These are phyloP conservation scores for Phortica magna DNA, from an alignment of 2,888 invertebrate genomes.

Conservation along the genomic window DNA sequence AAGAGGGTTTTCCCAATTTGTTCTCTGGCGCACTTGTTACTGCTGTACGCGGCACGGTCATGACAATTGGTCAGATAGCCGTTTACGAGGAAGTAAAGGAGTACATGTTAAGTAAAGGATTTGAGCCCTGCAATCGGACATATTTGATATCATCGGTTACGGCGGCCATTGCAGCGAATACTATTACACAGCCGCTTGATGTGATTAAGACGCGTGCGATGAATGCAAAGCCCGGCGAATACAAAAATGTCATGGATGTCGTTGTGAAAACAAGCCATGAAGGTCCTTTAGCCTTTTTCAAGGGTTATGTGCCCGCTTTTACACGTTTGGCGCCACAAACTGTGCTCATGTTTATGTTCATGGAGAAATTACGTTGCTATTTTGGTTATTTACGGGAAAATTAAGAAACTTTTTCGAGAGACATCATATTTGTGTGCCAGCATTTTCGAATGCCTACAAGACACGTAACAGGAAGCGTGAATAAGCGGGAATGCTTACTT, in stretches of 20 bases:
- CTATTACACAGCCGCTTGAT: constrained; percentile 95
- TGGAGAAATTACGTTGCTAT: constrained; percentile 93
- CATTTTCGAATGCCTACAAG: no score
- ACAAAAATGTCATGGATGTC: constrained; percentile 84
- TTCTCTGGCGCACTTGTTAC: constrained; percentile 95
- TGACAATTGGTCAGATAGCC: constrained; percentile 97
- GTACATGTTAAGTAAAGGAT: constrained; percentile 81
- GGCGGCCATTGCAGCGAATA: constrained; percentile 81
- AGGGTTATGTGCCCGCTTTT: constrained; percentile 97
- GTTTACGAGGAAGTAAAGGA: constrained; percentile 94
- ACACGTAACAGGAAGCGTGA: no score
- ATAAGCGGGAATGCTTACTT: no score
- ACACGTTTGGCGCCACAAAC: constrained; percentile 97
- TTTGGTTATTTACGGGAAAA: constrained; percentile 80
- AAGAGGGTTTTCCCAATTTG: constrained; percentile 88
- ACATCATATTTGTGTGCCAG: no score
- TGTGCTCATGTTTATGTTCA: constrained; percentile 94
- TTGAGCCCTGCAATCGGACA: constrained; percentile 88
- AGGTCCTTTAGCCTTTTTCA: constrained; percentile 95
- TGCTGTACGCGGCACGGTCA: constrained; percentile 90
- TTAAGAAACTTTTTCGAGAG: not conserved
- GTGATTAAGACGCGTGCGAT: constrained; percentile 98
- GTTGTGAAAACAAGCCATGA: constrained; percentile 88
- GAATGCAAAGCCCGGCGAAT: constrained; percentile 96
- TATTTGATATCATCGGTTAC: constrained; percentile 92